Evolutionary conservation across 2,888 invertebrate genomes (phyloP), one percentile per base, ranked within the genome.

Genomic region (Campaea margaritaria): DNA sequence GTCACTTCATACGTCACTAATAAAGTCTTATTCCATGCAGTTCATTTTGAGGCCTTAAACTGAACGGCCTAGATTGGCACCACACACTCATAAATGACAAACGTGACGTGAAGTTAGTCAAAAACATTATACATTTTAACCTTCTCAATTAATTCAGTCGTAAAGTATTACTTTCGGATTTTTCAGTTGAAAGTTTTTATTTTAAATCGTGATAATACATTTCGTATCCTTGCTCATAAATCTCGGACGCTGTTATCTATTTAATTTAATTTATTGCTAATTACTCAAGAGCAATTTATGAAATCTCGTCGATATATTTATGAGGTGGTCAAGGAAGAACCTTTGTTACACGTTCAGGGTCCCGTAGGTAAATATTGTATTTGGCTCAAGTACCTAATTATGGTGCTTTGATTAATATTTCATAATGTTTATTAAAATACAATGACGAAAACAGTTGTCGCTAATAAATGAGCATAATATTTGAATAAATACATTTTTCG

Each of bases 181-280:
- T 34, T 3, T 34, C 1, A 7, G 11, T 34, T 34, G 8, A 1
- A 34, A 5, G 2, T 2, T 5, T 34, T 34, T 34, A 34, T 11
- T 11, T 34, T 11, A 34, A 34, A 34, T 34, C 8, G 8, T 9
- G 10, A 34, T 21, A 21, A 21, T 21, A 34, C 34, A 34, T 3
- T 3, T 34, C 34, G 9, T 21, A 46, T 31, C 31, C 7, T 31
- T 9, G 31, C 8, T 31, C 10, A 54, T 58, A 50, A 58, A 54
- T 54, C 48, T 51, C 57, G 42, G 15, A 10, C 66, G 64, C 69
- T 66, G 69, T 74, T 80, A 80, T 80, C 78, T 71, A 72, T 75
- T 75, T 76, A 78, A 81, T 81, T 78, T 76, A 68, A 67, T 75
- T 72, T 68, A 72, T 74, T 72, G 67, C 63, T 75, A 75, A 75